A percentile compares a stretch with the other conserved stretches of the same genome.
Evolutionary conservation across 2,888 invertebrate genomes (phyloP).

Genomic region (Tortricodes alternella): DNA sequence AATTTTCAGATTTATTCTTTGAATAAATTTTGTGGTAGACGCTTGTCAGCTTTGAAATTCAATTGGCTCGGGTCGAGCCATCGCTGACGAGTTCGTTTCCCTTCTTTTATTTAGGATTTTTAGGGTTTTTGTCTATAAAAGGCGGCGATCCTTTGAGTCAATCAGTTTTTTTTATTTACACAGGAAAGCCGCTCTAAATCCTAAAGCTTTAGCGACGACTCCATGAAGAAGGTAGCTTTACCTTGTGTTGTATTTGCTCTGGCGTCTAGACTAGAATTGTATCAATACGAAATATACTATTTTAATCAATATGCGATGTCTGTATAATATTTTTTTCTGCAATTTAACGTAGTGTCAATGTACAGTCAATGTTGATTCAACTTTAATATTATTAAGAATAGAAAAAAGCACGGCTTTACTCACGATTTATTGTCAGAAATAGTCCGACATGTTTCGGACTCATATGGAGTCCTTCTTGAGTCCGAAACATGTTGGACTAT

Average conservation of each 20-base stretch:
- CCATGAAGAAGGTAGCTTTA: background rate
- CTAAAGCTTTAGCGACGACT: constrained; percentile 8
- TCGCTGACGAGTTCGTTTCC: constrained; percentile 72
- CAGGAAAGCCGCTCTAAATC: constrained; percentile 29
- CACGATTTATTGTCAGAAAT: too few relatives aligned
- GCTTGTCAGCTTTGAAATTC: constrained; percentile 81
- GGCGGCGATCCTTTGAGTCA: constrained; percentile 47
- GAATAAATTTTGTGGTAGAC: constrained; percentile 81
- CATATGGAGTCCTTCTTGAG: too few relatives aligned
- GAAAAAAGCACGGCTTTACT: too few relatives aligned
- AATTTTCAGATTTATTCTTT: constrained; percentile 83
- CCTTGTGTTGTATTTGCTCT: background rate
- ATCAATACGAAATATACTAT: too few relatives aligned
- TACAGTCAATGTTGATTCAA: too few relatives aligned
- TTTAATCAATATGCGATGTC: too few relatives aligned
- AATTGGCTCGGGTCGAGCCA: constrained; percentile 79
- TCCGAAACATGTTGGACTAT: too few relatives aligned
- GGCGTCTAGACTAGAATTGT: too few relatives aligned
- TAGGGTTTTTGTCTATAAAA: constrained; percentile 51
- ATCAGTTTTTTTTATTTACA: constrained; percentile 39
- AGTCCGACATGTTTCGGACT: too few relatives aligned
- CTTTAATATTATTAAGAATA: too few relatives aligned
- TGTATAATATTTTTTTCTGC: too few relatives aligned
- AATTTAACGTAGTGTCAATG: too few relatives aligned
- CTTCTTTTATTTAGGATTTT: constrained; percentile 62